Evolutionary conservation across 2,113 vertebrate species (phyloP).

Genomic region (Choloepus hoffmanni): DNA sequence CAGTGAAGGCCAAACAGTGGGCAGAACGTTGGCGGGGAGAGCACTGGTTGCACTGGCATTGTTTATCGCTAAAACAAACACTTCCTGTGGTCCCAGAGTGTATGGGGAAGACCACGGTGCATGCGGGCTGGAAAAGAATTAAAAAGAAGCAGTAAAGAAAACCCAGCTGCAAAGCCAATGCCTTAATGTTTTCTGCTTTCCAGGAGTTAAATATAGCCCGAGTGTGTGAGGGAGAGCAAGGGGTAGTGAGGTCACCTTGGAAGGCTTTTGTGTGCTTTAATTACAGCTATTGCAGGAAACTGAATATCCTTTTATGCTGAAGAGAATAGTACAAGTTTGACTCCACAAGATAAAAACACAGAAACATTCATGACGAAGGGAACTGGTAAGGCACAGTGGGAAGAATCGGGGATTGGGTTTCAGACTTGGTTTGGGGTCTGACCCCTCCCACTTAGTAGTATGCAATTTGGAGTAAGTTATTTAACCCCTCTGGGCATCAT

Average conservation of each 20-base stretch:
- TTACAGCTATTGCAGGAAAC: conserved; percentile 56
- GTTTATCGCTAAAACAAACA: conserved; percentile 85
- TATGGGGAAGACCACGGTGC: conserved; percentile 4
- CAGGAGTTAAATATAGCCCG: conserved; percentile 70
- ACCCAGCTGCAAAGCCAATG: conserved; percentile 43
- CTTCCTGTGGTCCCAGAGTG: conserved; percentile 83
- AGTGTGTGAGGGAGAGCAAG: not conserved
- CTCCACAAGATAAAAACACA: not conserved
- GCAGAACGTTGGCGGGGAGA: conserved; percentile 23
- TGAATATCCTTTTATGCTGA: conserved; percentile 24
- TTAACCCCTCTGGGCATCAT: not conserved
- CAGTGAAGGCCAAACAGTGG: conserved; percentile 77
- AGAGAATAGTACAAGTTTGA: not conserved
- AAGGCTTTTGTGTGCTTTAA: conserved; percentile 65
- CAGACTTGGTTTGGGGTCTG: conserved; percentile 18
- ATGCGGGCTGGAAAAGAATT: conserved; percentile 34
- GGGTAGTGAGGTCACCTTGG: conserved; percentile 56
- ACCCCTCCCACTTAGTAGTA: not conserved
- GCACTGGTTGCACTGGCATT: conserved; percentile 74
- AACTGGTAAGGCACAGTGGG: not conserved
- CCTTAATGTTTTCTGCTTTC: not conserved
- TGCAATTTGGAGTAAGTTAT: not conserved
- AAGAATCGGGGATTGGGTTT: not conserved
- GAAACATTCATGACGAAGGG: not conserved
- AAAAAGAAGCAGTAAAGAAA: not conserved